Percentiles rank a stretch among this genome's conserved stretches.
phyloP scores from a whole-genome alignment of 1,140 invertebrate genomes.

The Listronotus oregonensis region DNA sequence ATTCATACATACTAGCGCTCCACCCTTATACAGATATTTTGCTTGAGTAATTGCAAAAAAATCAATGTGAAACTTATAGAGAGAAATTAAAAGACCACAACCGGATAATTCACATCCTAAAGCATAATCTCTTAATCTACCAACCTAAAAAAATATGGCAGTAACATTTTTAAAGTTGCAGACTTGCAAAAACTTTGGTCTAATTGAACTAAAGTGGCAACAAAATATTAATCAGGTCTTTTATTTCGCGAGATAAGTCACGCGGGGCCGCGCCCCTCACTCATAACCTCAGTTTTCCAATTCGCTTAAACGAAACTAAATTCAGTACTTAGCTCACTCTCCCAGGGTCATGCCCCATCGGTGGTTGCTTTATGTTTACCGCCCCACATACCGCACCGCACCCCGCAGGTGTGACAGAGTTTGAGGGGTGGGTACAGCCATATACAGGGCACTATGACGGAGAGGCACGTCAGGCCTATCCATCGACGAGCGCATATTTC shows the following conservation, averaged over 20 bases:
- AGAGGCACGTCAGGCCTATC: conserved; percentile 83
- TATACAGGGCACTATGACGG: conserved; percentile 87
- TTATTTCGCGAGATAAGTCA: too few species aligned
- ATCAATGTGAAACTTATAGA: too few species aligned
- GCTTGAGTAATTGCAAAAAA: too few species aligned
- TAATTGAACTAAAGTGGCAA: conserved; percentile 22
- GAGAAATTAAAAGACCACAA: too few species aligned
- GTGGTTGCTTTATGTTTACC: conserved; percentile 66
- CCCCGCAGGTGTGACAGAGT: conserved; percentile 81
- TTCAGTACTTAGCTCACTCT: conserved; percentile 32
- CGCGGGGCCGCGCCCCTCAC: too few species aligned
- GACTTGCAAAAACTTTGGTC: conserved; percentile 18
- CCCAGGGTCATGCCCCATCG: conserved; percentile 35
- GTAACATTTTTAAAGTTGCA: conserved; percentile 3
- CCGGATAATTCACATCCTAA: too few species aligned
- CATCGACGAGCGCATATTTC: conserved; percentile 70
- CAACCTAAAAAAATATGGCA: conserved; percentile 14
- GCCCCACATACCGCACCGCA: conserved; percentile 79
- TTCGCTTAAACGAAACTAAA: conserved; percentile 33
- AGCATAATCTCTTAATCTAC: too few species aligned
- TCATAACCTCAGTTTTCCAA: conserved; percentile 2
- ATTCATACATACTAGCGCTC: too few species aligned
- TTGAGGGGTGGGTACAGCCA: conserved; percentile 91
- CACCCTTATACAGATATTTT: too few species aligned
- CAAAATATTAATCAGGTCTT: neutral